Conservation (phyloP, 2,797 vertebrate species). For the Muscicapa striata region DNA sequence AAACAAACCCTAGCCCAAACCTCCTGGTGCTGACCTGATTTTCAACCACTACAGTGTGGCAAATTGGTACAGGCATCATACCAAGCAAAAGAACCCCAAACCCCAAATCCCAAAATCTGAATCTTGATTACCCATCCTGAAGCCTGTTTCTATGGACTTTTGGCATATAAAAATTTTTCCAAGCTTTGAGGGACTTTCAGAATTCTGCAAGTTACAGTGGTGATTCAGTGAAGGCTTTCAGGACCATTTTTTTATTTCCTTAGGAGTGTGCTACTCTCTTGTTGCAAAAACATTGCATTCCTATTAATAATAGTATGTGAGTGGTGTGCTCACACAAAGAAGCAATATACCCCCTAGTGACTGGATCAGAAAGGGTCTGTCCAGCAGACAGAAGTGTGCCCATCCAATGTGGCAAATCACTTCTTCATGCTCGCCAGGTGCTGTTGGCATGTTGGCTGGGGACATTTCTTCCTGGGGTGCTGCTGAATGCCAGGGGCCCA, state of each 20-base stretch:
- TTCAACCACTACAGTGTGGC: not conserved
- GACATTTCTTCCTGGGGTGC: conserved; percentile 27
- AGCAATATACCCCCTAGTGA: not conserved
- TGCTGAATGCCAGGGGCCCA: conserved; percentile 1
- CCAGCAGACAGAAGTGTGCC: not conserved
- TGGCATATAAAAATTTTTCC: not conserved
- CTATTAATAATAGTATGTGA: not conserved
- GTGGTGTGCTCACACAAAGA: not conserved
- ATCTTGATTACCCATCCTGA: not conserved
- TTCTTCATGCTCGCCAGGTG: conserved; percentile 33
- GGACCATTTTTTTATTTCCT: not conserved
- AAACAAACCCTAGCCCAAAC: not conserved
- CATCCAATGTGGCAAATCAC: not conserved
- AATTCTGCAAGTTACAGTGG: not conserved
- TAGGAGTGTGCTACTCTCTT: not conserved
- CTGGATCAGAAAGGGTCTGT: not conserved
- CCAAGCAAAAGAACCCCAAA: rapidly evolving
- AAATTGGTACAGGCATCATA: not conserved
- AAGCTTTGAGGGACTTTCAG: not conserved
- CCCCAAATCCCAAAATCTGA: not conserved
- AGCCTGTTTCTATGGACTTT: not conserved
- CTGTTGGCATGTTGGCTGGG: not conserved
- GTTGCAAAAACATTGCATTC: not conserved
- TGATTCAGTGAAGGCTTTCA: not conserved
- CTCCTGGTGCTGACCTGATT: not conserved